Conservation (phyloP, 2,797 vertebrate genomes). For the Phoebastria nigripes region DNA sequence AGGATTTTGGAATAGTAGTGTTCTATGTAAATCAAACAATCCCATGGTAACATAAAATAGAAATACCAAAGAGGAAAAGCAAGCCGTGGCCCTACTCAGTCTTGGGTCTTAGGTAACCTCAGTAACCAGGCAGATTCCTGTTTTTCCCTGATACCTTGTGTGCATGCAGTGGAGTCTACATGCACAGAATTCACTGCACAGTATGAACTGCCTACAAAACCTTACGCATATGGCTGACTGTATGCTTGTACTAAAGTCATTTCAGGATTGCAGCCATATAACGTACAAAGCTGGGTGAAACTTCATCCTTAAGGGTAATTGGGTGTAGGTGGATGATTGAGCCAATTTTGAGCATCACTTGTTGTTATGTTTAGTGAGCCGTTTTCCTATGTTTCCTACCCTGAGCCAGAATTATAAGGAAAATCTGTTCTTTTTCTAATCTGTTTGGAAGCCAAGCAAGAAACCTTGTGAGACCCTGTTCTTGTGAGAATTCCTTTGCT, state of each 20-base stretch:
- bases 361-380: not conserved
- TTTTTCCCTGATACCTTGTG: not conserved
- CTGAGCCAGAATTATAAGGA: not conserved
- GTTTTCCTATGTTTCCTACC: not conserved
- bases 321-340: not conserved
- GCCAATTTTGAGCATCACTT: not conserved
- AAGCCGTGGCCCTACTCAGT: not conserved
- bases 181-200: not conserved
- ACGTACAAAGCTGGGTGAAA: not conserved
- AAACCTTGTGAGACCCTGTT: not conserved
- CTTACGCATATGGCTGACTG: fast-evolving
- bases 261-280: not conserved
- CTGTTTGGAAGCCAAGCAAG: not conserved
- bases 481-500: not conserved
- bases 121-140: not conserved
- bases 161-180: fast-evolving
- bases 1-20: not conserved
- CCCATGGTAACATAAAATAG: not conserved
- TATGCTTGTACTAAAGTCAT: not conserved
- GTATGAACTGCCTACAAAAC: not conserved
- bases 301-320: not conserved
- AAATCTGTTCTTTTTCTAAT: not conserved
- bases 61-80: not conserved
- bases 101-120: too few species aligned
- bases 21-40: not conserved